A percentile compares a stretch with the other conserved stretches of the same genome.
Evolutionary conservation across 2,888 invertebrate species (phyloP).

Genomic region (Lycaena phlaeas): DNA sequence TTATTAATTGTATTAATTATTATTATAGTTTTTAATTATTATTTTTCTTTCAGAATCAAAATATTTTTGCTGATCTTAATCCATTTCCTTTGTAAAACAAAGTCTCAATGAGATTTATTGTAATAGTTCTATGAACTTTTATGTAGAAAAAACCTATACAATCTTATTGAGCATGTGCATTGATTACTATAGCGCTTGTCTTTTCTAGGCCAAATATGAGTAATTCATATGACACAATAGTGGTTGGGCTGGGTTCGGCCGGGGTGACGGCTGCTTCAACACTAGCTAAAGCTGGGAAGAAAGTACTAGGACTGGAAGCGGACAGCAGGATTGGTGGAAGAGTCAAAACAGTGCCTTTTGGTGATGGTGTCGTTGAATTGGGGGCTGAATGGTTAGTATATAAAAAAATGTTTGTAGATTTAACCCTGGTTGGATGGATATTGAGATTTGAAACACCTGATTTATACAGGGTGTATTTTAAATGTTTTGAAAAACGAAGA

Average conservation of each 20-base stretch:
- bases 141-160: too few relatives aligned
- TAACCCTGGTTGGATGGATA: background rate
- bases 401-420: background rate
- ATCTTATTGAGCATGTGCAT: background rate
- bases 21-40: too few relatives aligned
- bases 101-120: too few relatives aligned
- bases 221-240: conserved; percentile 37
- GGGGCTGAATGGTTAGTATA: conserved; percentile 53
- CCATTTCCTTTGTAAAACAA: too few relatives aligned
- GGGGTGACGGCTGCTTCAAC: conserved; percentile 37
- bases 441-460: too few relatives aligned
- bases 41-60: too few relatives aligned
- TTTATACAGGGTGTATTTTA: too few relatives aligned
- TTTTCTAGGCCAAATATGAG: conserved; percentile 23
- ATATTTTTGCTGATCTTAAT: too few relatives aligned
- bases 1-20: too few relatives aligned
- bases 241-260: conserved; percentile 40
- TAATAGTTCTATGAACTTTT: too few relatives aligned
- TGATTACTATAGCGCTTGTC: background rate
- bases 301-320: conserved; percentile 43
- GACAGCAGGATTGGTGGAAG: conserved; percentile 29
- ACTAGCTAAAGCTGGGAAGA: conserved; percentile 34
- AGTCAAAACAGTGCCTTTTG: conserved; percentile 41
- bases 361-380: conserved; percentile 44
- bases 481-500: too few relatives aligned